Percentiles rank a stretch among this genome's conserved stretches.
phyloP scores from a whole-genome alignment of 2,888 invertebrate genomes.

The Leucophenga maculata region DNA sequence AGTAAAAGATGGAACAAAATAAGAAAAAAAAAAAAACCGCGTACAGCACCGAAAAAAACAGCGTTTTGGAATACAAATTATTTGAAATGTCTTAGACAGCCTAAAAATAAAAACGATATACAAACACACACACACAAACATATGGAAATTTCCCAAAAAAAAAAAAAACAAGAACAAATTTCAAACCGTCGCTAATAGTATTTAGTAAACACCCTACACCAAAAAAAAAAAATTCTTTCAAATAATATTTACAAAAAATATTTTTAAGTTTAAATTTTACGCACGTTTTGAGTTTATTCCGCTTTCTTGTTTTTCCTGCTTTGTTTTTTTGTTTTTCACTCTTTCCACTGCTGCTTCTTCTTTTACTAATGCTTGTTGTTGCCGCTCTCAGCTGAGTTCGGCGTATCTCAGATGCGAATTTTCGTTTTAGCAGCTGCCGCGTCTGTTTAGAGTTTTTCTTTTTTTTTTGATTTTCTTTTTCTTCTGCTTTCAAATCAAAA shows the following conservation, averaged over 20 bases:
- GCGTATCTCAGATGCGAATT: background rate
- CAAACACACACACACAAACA: background rate
- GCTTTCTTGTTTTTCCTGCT: conserved; percentile 3
- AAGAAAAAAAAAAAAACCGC: background rate
- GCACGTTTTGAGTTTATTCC: conserved; percentile 14
- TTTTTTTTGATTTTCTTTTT: background rate
- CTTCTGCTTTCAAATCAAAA: background rate
- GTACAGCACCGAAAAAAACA: background rate
- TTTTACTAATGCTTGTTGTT: background rate
- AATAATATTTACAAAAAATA: background rate
- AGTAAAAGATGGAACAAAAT: background rate
- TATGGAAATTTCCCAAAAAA: background rate
- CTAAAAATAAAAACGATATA: conserved; percentile 13
- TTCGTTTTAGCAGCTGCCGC: background rate
- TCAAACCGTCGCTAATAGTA: background rate
- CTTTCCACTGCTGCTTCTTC: background rate
- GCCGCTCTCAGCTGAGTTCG: conserved; percentile 12
- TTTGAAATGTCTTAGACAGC: conserved; percentile 6
- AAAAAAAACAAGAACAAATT: background rate
- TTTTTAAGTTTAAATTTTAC: conserved; percentile 21
- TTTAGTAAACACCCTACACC: background rate
- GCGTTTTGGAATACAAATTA: conserved; percentile 4
- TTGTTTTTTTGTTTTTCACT: background rate
- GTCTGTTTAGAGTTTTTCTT: background rate
- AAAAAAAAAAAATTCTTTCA: background rate